These are phyloP conservation scores for Poecilus cupreus DNA, from an alignment of 2,888 invertebrate species.

Conservation along the genomic window DNA sequence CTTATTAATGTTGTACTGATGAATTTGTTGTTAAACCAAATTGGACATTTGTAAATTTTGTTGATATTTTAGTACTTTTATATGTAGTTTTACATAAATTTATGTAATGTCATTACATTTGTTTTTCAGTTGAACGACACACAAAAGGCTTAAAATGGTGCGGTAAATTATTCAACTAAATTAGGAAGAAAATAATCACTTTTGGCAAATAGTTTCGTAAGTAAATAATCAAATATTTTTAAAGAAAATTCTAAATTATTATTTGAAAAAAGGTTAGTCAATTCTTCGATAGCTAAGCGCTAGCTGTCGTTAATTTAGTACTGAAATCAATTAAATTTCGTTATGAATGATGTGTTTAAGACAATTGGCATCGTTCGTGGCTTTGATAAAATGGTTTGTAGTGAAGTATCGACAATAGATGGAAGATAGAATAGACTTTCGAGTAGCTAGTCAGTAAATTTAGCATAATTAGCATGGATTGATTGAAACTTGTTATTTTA, in stretches of 20 bases:
- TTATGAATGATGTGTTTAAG: slow-evolving; percentile 11
- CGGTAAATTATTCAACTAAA: slow-evolving; percentile 36
- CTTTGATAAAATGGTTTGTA: slow-evolving; percentile 47
- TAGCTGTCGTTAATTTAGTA: slow-evolving; percentile 10
- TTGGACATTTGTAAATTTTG: slow-evolving; percentile 20
- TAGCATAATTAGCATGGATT: slow-evolving; percentile 58
- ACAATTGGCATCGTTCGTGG: slow-evolving; percentile 50
- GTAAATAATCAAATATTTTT: slow-evolving; percentile 36
- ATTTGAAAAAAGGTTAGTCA: slow-evolving; percentile 21
- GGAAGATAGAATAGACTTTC: slow-evolving; percentile 48
- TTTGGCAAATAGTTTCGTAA: slow-evolving; percentile 27
- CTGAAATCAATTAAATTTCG: slow-evolving; percentile 12
- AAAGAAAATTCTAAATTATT: slow-evolving; percentile 27
- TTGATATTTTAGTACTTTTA: slow-evolving; percentile 38
- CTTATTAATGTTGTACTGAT: slow-evolving; percentile 12
- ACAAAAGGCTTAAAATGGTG: slow-evolving; percentile 43
- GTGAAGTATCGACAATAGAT: slow-evolving; percentile 53
- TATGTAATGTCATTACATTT: neutral
- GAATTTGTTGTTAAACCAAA: slow-evolving; percentile 8
- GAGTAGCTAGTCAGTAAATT: slow-evolving; percentile 58
- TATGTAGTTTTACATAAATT: slow-evolving; percentile 30
- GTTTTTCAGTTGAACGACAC: slow-evolving; percentile 29
- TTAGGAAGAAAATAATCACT: slow-evolving; percentile 2
- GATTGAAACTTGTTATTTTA: slow-evolving; percentile 54
- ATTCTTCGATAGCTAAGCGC: neutral